These are phyloP conservation scores for Myotis vivesi DNA, from an alignment of 2,797 vertebrate species.

Conservation along the genomic window DNA sequence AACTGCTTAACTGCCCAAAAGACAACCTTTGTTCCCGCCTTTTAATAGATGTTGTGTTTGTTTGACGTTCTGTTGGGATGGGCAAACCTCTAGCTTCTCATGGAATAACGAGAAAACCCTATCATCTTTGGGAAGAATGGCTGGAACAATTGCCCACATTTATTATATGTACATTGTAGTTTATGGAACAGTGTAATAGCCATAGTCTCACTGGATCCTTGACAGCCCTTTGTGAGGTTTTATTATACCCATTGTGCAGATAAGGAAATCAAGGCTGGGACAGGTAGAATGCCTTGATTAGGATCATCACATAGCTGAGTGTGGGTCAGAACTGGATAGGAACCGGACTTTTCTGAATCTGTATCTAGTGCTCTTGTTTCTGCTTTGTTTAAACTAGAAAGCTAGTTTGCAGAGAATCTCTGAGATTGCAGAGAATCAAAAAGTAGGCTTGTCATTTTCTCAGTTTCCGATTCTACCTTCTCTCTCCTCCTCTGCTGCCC, in stretches of 20 bases:
- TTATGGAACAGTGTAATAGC: rapidly evolving
- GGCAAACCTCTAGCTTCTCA: not conserved
- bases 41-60: not conserved
- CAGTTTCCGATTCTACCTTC: not conserved
- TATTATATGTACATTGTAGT: not conserved
- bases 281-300: not conserved
- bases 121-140: not conserved
- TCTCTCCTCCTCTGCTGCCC: not conserved
- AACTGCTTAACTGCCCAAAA: not conserved
- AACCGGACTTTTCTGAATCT: not conserved
- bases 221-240: not conserved
- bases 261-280: not conserved
- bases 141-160: not conserved
- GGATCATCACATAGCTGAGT: not conserved
- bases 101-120: not conserved
- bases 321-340: not conserved
- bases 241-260: not conserved
- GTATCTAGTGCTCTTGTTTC: not conserved
- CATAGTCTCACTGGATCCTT: not conserved
- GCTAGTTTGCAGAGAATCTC: too few relatives aligned
- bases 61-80: not conserved
- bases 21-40: not conserved
- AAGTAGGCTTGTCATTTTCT: not conserved
- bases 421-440: not conserved
- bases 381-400: not conserved